Evolutionary conservation across 2,113 vertebrate species (phyloP), one percentile per base, ranked within the genome.

Genomic region (Paedocypris sp.): DNA sequence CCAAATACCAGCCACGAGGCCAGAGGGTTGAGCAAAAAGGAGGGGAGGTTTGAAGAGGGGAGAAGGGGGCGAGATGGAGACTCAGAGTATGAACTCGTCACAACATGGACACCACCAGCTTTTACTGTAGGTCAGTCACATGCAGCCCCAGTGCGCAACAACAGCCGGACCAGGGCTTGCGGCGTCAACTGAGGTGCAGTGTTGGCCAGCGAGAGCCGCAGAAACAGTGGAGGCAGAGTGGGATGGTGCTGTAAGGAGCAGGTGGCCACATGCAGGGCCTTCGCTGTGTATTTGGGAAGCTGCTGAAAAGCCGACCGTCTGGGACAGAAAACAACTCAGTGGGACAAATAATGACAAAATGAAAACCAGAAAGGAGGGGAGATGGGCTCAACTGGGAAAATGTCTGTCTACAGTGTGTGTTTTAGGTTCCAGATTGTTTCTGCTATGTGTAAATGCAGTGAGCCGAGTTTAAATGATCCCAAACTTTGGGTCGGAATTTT

Each of bases 31-130:
- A n/a, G 42, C 33, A 48, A 48, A 20, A 29, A 64, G 33, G 47
- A 49, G 28, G 64, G 50, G 64, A 68, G 35, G 54, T 52, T 23
- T 35, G 59, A 43, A 58, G 50, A 66, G 71, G 72, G 73, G 64
- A 71, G 22, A 58, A 54, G 60, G 66, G 84, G 83, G 89, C 89
- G 83, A 91, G 84, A 97, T 94, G 94, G 88, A 94, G 89, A 91
- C 91, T 91, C 89, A 92, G 84, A 93, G 80, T 91, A 86, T 82
- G 86, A 85, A 90, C 89, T 88, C 86, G 92, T 88, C 73, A 82
- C 81, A 82, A 84, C 87, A 90, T 87, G 85, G 89, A 60, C 88
- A 90, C 82, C 88, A 90, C 82, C 90, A 88, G 89, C 86, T 88
- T 78, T 81, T 92, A 79, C 54, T 76, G 75, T 77, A 64, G 12